These are phyloP conservation scores for Pristionchus maxplancki DNA, from an alignment of 2,888 invertebrate species.

Conservation along the genomic window DNA sequence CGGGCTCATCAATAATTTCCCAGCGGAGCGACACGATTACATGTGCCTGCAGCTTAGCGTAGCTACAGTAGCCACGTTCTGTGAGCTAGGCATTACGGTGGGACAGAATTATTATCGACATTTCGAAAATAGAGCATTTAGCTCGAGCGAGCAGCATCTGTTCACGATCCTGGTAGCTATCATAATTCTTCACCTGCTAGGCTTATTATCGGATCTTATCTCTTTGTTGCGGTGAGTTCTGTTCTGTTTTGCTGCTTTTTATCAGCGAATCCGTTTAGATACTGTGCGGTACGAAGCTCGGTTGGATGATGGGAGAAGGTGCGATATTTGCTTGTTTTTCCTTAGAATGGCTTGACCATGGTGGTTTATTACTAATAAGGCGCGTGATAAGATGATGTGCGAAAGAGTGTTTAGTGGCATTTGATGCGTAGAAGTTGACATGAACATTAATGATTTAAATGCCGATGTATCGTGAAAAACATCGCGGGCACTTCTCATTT, in stretches of 20 bases:
- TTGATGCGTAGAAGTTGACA: too few species aligned
- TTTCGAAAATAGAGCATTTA: too few species aligned
- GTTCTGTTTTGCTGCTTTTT: background rate
- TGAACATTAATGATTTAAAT: too few species aligned
- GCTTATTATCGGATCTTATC: background rate
- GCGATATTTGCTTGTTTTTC: background rate
- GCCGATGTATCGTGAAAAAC: too few species aligned
- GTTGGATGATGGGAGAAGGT: slow-evolving; percentile 23
- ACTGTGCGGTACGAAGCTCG: background rate
- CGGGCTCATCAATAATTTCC: too few species aligned
- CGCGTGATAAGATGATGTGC: too few species aligned
- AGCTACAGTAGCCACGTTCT: background rate
- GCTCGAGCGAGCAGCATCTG: background rate
- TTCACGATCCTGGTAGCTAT: background rate
- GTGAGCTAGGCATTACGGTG: slow-evolving; percentile 18
- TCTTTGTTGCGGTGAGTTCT: background rate
- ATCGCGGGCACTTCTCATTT: too few species aligned
- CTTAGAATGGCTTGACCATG: background rate
- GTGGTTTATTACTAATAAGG: background rate
- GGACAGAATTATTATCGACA: background rate
- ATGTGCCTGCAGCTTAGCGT: background rate
- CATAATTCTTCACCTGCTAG: background rate
- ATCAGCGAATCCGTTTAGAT: background rate
- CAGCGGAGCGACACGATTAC: background rate
- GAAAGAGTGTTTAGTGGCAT: too few species aligned